Evolutionary conservation across 2,888 invertebrate species (phyloP).

Genomic region (Lydus trimaculatus): DNA sequence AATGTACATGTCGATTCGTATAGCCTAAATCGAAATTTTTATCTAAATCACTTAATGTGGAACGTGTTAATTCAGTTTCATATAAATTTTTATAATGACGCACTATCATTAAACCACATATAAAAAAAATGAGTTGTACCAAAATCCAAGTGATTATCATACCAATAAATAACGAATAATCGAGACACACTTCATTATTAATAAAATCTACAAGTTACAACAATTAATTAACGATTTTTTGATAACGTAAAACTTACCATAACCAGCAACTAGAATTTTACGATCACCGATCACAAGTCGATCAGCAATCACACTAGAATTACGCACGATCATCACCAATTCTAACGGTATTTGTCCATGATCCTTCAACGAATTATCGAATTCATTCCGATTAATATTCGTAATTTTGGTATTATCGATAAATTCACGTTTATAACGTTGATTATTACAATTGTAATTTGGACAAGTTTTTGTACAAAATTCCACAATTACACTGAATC

Average conservation of each 20-base stretch:
- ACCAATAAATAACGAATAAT: constrained; percentile 67
- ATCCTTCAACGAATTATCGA: constrained; percentile 31
- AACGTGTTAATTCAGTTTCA: constrained; percentile 60
- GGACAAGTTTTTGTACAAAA: constrained; percentile 78
- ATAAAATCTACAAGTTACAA: constrained; percentile 47
- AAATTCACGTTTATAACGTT: constrained; percentile 28
- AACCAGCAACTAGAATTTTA: constrained; percentile 66
- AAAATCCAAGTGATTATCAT: constrained; percentile 63
- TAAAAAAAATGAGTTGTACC: constrained; percentile 65
- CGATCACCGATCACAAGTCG: constrained; percentile 70
- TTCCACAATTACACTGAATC: constrained; percentile 82
- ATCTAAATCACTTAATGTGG: constrained; percentile 60
- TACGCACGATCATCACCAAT: constrained; percentile 66
- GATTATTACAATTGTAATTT: constrained; percentile 3
- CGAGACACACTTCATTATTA: constrained; percentile 57
- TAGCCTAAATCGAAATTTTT: constrained; percentile 72
- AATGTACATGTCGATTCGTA: constrained; percentile 71
- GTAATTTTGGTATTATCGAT: constrained; percentile 45
- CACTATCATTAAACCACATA: constrained; percentile 64
- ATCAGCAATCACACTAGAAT: constrained; percentile 66
- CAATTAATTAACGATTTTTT: too few species aligned
- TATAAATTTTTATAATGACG: constrained; percentile 65
- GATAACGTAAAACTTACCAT: constrained; percentile 62
- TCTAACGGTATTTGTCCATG: constrained; percentile 63
- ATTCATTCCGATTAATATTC: constrained; percentile 40